phyloP scores from a whole-genome alignment of 2,113 vertebrate species.

The Phaethon lepturus region DNA sequence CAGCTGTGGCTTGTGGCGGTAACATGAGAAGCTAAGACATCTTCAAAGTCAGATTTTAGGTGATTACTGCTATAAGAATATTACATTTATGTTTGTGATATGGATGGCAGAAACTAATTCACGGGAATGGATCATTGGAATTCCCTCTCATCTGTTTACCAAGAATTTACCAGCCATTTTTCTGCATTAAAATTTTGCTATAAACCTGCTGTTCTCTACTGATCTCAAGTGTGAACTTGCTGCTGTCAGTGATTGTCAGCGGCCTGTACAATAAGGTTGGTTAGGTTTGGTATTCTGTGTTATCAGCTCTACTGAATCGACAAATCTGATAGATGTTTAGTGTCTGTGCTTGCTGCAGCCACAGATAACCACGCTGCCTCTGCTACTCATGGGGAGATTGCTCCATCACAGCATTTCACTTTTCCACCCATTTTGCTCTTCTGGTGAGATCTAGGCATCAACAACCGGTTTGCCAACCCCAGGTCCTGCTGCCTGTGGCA shows the following conservation, averaged over 20 bases:
- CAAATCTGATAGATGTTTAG: not conserved
- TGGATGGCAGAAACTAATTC: not conserved
- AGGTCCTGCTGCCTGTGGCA: not conserved
- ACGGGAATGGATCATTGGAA: not conserved
- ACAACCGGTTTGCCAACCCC: not conserved
- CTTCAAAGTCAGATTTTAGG: not conserved
- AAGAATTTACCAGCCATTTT: not conserved
- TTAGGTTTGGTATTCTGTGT: not conserved
- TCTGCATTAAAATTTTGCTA: not conserved
- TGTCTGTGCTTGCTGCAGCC: not conserved
- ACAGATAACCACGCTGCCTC: not conserved
- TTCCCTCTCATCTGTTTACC: not conserved
- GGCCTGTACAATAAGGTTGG: not conserved
- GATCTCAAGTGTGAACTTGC: not conserved
- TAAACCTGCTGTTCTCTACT: not conserved
- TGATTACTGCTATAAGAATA: not conserved
- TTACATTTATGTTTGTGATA: not conserved
- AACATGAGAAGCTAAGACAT: not conserved
- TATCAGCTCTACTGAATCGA: not conserved
- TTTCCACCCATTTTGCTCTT: not conserved
- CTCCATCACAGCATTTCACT: not conserved
- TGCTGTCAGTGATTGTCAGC: not conserved
- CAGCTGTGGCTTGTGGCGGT: not conserved
- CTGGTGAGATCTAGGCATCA: not conserved
- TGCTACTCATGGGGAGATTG: fast-evolving